A percentile compares a stretch with the other conserved stretches of the same genome.
phyloP scores from a whole-genome alignment of 2,113 vertebrate genomes.

The Amphiprion ocellaris region DNA sequence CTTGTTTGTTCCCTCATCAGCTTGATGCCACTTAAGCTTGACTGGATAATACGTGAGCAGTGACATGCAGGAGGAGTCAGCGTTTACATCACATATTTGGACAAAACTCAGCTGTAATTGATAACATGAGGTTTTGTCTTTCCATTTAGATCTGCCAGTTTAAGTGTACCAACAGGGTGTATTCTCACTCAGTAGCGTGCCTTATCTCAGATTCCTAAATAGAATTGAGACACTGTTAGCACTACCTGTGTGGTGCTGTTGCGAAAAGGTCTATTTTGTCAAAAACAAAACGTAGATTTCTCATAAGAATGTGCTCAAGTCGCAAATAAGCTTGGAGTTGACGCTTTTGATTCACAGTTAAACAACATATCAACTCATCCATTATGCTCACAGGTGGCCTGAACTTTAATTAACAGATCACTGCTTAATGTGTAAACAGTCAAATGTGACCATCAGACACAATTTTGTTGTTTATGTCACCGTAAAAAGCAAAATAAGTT shows the following conservation, averaged over 20 bases:
- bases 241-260: background rate
- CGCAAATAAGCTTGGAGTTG: background rate
- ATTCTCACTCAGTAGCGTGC: background rate
- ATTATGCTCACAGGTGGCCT: background rate
- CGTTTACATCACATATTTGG: background rate
- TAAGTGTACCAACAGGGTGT: background rate
- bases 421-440: background rate
- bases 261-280: background rate
- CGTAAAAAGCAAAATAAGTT: background rate
- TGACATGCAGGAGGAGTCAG: background rate
- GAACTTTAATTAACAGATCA: background rate
- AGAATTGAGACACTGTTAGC: background rate
- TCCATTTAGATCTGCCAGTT: background rate
- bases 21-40: conserved; percentile 5
- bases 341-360: background rate
- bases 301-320: background rate
- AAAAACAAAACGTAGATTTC: background rate
- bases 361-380: background rate
- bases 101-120: background rate
- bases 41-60: conserved; percentile 12
- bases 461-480: too few relatives aligned
- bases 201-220: background rate
- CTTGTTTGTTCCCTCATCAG: conserved; percentile 44
- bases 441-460: too few relatives aligned
- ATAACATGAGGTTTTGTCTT: background rate